A percentile compares a stretch with the other conserved stretches of the same genome.
phyloP scores from a whole-genome alignment of 2,888 invertebrate species.

The Dyspetes luteomarginatus region DNA sequence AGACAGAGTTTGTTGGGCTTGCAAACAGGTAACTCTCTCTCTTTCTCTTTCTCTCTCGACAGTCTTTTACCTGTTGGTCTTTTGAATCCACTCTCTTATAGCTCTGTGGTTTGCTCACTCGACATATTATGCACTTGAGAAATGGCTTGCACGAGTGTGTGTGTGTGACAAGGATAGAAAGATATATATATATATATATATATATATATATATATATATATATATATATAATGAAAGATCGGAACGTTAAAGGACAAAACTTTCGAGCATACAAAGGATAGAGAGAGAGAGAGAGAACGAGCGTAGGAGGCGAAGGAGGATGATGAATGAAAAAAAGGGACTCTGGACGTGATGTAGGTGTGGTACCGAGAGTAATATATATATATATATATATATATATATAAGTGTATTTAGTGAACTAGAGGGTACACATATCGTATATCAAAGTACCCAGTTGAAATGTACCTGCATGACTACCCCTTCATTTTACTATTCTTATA shows the following conservation, averaged over 20 bases:
- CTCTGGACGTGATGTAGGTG: slow-evolving; percentile 59
- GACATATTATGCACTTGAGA: slow-evolving; percentile 52
- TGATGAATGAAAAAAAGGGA: slow-evolving; percentile 44
- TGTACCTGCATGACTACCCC: slow-evolving; percentile 54
- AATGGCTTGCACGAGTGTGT: slow-evolving; percentile 28
- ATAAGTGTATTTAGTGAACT: not conserved
- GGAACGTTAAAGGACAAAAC: slow-evolving; percentile 48
- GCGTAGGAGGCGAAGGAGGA: slow-evolving; percentile 52
- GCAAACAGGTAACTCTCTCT: slow-evolving; percentile 48
- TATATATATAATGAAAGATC: not conserved
- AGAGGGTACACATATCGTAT: not conserved
- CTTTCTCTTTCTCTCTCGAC: slow-evolving; percentile 6
- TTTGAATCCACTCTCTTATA: slow-evolving; percentile 17
- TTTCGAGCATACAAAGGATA: slow-evolving; percentile 49
- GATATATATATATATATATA: not conserved
- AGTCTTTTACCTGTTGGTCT: slow-evolving; percentile 37
- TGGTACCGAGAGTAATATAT: slow-evolving; percentile 38
- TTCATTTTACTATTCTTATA: slow-evolving; percentile 21
- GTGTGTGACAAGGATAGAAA: slow-evolving; percentile 18
- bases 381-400: not conserved
- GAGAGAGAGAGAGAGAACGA: slow-evolving; percentile 38
- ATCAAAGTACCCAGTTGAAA: slow-evolving; percentile 45
- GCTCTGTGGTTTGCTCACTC: slow-evolving; percentile 17
- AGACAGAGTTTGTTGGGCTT: slow-evolving; percentile 20
- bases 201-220: slow-evolving; percentile 38